Evolutionary conservation across 2,888 invertebrate species (phyloP).

Genomic region (Adineta ricciae): DNA sequence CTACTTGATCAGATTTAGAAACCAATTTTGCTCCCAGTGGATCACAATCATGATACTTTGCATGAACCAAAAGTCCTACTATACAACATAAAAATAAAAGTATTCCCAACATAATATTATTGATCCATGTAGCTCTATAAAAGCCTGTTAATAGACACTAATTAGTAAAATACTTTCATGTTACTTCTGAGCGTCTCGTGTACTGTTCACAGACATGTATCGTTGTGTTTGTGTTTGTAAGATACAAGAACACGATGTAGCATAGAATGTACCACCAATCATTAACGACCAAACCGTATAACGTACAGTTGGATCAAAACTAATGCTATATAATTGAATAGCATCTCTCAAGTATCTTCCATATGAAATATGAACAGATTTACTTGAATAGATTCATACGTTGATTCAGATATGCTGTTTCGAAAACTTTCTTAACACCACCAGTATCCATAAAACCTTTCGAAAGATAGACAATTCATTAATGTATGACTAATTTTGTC

Average conservation of each 20-base stretch:
- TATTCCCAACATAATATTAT: not conserved
- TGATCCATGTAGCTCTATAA: not conserved
- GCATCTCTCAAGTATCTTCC: not conserved
- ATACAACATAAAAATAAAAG: not conserved
- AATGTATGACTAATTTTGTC: not conserved
- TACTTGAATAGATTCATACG: conserved; percentile 37
- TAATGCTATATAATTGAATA: conserved; percentile 34
- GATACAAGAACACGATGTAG: conserved; percentile 80
- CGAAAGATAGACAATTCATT: not conserved
- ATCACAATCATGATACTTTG: conserved; percentile 6
- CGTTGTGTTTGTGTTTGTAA: conserved; percentile 87
- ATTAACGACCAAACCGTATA: conserved; percentile 76
- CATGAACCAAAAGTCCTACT: not conserved
- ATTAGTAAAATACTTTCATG: not conserved
- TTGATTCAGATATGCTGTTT: conserved; percentile 39
- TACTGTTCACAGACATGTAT: conserved; percentile 71
- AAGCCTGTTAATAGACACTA: not conserved
- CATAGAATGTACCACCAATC: conserved; percentile 76
- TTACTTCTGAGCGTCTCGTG: conserved; percentile 58
- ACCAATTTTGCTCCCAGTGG: not conserved
- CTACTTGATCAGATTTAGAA: not conserved
- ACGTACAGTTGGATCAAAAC: conserved; percentile 66
- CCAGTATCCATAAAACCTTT: conserved; percentile 39
- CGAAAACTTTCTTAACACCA: conserved; percentile 43
- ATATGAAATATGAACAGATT: not conserved